Percentiles rank a stretch among this genome's conserved stretches.
phyloP scores from a whole-genome alignment of 64 coral and sea anemone species.

The Montipora efflorescens region DNA sequence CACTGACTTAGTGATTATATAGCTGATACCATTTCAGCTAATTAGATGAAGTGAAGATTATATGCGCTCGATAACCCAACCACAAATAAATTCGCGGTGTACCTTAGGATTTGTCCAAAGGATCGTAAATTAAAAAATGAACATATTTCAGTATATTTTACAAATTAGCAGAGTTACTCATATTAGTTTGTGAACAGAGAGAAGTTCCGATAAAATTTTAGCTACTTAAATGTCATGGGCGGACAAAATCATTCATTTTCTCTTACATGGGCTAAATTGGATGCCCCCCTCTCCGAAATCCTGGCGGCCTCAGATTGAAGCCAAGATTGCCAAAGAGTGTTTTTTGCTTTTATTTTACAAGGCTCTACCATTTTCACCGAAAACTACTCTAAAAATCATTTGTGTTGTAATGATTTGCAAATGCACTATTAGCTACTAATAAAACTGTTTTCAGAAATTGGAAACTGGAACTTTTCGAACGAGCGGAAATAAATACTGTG shows the following conservation, averaged over 20 bases:
- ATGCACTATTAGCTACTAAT: too few relatives aligned
- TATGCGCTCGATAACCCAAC: background rate
- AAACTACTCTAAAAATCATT: too few relatives aligned
- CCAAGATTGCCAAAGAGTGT: too few relatives aligned
- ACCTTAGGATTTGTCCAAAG: background rate
- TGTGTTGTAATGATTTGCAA: too few relatives aligned
- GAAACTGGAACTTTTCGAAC: too few relatives aligned
- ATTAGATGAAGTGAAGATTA: slow-evolving; percentile 26
- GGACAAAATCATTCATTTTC: slow-evolving; percentile 10
- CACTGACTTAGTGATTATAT: background rate
- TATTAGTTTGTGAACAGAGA: background rate
- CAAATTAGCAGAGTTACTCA: slow-evolving; percentile 19
- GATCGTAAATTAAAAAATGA: background rate
- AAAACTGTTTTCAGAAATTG: too few relatives aligned
- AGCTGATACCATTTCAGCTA: background rate
- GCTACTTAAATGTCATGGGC: background rate
- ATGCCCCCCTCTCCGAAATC: too few relatives aligned
- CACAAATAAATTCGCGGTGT: slow-evolving; percentile 5
- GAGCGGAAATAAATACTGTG: too few relatives aligned
- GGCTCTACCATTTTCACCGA: too few relatives aligned
- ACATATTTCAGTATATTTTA: background rate
- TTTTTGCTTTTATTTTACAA: too few relatives aligned
- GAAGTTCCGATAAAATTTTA: background rate
- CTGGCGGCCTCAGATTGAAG: too few relatives aligned
- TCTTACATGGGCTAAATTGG: background rate